phyloP scores from a whole-genome alignment of 2,113 vertebrate genomes.

The Myotis lucifugus region DNA sequence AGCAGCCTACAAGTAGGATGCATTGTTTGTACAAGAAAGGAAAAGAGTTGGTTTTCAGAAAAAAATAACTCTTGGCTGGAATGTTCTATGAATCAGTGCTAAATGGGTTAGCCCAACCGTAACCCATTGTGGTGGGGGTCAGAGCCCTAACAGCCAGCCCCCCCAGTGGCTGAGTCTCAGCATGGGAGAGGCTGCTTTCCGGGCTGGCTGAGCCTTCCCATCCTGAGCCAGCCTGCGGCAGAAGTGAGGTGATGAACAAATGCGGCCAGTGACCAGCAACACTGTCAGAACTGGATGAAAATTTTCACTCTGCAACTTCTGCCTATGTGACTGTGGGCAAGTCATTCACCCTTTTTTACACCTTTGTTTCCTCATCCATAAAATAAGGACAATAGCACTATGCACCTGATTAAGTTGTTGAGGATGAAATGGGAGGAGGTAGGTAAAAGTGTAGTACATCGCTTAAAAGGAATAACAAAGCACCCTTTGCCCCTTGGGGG shows the following conservation, averaged over 20 bases:
- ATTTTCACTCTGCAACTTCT: neutral
- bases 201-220: neutral
- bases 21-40: neutral
- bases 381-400: neutral
- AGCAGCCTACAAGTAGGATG: neutral
- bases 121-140: neutral
- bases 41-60: slow-evolving; percentile 13
- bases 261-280: neutral
- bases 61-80: neutral
- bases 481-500: neutral
- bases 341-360: neutral
- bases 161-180: neutral
- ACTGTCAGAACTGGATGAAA: neutral
- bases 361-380: neutral
- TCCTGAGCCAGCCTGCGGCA: neutral
- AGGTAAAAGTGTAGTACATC: neutral
- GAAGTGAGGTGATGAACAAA: neutral
- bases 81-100: neutral
- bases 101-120: neutral
- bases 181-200: neutral
- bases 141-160: neutral
- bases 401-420: neutral
- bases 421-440: neutral
- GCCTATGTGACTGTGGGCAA: neutral
- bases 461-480: neutral